Percentiles rank a stretch among this genome's conserved stretches.
Evolutionary conservation across 2,888 invertebrate species (phyloP).

Genomic region (Amphipyra tragopoginis): DNA sequence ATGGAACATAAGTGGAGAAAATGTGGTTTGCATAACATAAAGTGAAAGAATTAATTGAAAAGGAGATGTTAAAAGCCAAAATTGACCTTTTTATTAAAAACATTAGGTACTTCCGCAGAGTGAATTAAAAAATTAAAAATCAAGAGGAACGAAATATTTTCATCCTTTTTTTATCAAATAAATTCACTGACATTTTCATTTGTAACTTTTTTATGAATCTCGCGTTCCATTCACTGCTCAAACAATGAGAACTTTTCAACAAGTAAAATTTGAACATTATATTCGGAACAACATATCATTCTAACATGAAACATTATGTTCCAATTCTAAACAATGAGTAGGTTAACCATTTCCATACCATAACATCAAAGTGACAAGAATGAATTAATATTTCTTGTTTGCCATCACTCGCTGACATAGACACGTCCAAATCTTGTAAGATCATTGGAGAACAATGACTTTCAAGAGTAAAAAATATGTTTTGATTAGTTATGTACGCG

Average conservation of each 20-base stretch:
- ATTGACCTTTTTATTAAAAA: no score
- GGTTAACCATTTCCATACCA: conserved; percentile 71
- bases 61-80: no score
- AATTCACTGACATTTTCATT: conserved; percentile 2
- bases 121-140: no score
- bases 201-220: conserved; percentile 12
- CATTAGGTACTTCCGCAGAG: no score
- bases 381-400: conserved; percentile 82
- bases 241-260: conserved; percentile 29
- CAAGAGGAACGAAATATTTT: no score
- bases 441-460: conserved; percentile 82
- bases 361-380: conserved; percentile 78
- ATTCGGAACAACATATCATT: conserved; percentile 39
- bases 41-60: no score
- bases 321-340: conserved; percentile 63
- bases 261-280: conserved; percentile 20
- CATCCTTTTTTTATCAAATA: neutral
- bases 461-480: conserved; percentile 36
- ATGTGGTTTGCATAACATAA: neutral
- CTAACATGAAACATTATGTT: conserved; percentile 57
- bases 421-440: conserved; percentile 76
- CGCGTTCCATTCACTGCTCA: neutral
- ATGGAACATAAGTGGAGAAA: neutral
- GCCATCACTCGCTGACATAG: conserved; percentile 74
- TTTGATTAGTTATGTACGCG: conserved; percentile 43